Conservation (phyloP, 2,797 vertebrate species). For the Salarias fasciatus region DNA sequence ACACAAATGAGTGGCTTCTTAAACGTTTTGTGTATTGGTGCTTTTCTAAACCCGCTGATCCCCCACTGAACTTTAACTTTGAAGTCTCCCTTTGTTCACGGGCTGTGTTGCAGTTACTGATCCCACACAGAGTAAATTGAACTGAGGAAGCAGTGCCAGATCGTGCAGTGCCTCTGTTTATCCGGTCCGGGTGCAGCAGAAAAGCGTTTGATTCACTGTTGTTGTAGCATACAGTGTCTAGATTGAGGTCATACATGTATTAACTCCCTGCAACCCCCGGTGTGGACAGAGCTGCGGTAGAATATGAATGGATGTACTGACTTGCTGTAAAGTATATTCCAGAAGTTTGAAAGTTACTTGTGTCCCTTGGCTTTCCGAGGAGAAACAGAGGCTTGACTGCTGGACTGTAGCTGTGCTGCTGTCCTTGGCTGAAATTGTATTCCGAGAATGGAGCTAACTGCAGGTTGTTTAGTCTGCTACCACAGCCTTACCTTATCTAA, state of each 20-base stretch:
- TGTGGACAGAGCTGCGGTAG: too few relatives aligned
- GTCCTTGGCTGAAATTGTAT: not conserved
- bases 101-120: not conserved
- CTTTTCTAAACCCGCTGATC: not conserved
- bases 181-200: too few relatives aligned
- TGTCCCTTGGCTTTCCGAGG: not conserved
- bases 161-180: too few relatives aligned
- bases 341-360: not conserved
- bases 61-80: not conserved
- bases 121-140: not conserved
- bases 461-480: slow-evolving; percentile 12
- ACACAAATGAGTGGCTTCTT: not conserved
- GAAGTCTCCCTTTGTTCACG: not conserved
- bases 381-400: not conserved
- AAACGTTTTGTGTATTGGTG: not conserved
- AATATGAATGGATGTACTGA: too few relatives aligned
- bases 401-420: not conserved
- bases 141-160: not conserved
- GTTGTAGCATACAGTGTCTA: too few relatives aligned
- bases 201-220: too few relatives aligned
- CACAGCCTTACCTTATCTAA: slow-evolving; percentile 1
- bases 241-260: too few relatives aligned
- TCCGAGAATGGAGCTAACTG: slow-evolving; percentile 12
- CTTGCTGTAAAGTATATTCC: too few relatives aligned
- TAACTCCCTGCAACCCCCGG: too few relatives aligned